These are phyloP conservation scores for Heliangelus exortis DNA, from an alignment of 2,797 vertebrate genomes.

Conservation along the genomic window DNA sequence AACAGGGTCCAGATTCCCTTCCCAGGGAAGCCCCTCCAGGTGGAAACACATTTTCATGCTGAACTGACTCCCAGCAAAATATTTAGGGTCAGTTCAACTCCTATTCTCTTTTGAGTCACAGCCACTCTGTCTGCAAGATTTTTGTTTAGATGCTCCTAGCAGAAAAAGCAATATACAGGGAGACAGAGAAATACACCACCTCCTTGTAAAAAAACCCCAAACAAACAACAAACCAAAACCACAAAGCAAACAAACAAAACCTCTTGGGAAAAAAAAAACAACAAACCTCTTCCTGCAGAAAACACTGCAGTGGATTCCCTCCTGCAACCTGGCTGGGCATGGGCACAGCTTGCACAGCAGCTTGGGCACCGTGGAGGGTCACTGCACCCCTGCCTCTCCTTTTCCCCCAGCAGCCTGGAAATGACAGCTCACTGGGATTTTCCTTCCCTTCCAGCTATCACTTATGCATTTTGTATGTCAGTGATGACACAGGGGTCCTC, in stretches of 20 bases:
- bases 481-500: background rate
- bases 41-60: background rate
- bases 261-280: no score
- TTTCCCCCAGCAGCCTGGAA: background rate
- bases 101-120: background rate
- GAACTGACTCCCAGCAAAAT: background rate
- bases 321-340: background rate
- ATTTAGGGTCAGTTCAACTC: background rate
- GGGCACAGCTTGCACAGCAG: background rate
- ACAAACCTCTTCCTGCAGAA: background rate
- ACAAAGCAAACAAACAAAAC: no score
- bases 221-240: background rate
- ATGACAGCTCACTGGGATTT: background rate
- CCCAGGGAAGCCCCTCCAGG: background rate
- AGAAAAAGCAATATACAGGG: background rate
- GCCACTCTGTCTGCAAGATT: background rate
- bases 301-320: background rate
- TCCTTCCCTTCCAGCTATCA: background rate
- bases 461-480: background rate
- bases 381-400: accelerated
- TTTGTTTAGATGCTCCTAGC: background rate
- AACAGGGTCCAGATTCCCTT: background rate
- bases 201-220: background rate
- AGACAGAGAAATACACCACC: background rate
- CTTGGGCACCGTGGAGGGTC: background rate